phyloP scores from a whole-genome alignment of 53 echinoderm and acorn worm species.

The Holothuria leucospilota region DNA sequence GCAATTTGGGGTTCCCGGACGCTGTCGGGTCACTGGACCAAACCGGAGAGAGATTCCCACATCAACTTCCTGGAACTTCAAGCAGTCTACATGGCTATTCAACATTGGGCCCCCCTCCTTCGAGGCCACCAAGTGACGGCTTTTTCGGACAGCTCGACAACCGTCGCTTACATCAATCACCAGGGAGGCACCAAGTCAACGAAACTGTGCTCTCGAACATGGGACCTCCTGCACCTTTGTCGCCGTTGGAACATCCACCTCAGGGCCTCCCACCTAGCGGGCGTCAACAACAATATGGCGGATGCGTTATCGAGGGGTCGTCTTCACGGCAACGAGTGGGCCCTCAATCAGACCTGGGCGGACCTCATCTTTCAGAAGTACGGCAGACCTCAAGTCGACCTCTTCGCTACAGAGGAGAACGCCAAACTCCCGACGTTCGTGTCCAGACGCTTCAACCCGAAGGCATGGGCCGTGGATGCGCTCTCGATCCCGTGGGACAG shows the following conservation, averaged over 20 bases:
- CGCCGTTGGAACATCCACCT: background rate
- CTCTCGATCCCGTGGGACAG: constrained; percentile 51
- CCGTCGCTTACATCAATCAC: constrained; percentile 56
- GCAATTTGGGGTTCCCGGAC: background rate
- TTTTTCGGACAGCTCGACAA: constrained; percentile 42
- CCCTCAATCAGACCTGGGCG: background rate
- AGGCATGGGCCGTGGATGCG: constrained; percentile 22
- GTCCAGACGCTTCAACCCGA: background rate
- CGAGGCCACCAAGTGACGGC: background rate
- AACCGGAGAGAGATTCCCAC: background rate
- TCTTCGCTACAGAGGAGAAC: constrained; percentile 48
- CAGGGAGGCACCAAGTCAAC: constrained; percentile 45
- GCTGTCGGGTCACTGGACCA: constrained; percentile 6
- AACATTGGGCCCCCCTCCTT: background rate
- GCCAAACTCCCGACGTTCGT: constrained; percentile 50
- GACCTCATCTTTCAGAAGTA: background rate
- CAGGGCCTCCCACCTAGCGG: constrained; percentile 32
- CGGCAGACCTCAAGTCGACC: background rate
- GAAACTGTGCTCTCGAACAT: constrained; percentile 10
- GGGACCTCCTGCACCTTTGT: constrained; percentile 48
- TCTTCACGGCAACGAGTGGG: background rate
- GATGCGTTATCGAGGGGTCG: constrained; percentile 31
- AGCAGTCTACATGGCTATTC: constrained; percentile 34
- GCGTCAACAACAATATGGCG: constrained; percentile 34
- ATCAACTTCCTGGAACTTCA: constrained; percentile 51